Evolutionary conservation across 2,888 invertebrate genomes (phyloP), one percentile per base, ranked within the genome.

Genomic region (Tuta absoluta): DNA sequence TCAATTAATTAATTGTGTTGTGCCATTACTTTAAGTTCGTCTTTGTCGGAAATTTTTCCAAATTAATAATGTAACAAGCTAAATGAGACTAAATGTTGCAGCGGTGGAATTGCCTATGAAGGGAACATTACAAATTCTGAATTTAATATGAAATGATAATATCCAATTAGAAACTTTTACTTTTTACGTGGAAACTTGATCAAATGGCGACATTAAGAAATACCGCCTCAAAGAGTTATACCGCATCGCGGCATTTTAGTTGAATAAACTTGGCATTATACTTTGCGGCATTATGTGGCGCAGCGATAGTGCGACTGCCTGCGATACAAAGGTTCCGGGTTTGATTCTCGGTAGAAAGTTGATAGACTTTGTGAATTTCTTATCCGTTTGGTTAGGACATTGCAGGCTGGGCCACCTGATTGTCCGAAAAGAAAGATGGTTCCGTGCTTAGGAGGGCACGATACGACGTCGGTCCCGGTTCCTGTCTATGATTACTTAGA

Each of bases 51-150:
- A 3, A 45, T 4, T 45, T n/a, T 45, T n/a, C 45, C 17, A 45
- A n/a, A 51, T 51, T 23, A 51, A 51, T 51, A 51, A 51, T 51
- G 51, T 21, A 51, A 3, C 19, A 19, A 51, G 45, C 17, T n/a
- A 45, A 41, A 41, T 10, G 41, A 12, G 12, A 17, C n/a, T n/a
- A 48, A 49, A 49, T 17, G 49, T 19, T 49, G 19, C 23, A 23
- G 21, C 51, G 51, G 51, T 19, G 11, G 23, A 51, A 51, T 23
- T 17, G 1, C 21, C 51, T 19, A 11, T 23, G 51, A 51, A 51
- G 23, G 21, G 5, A 51, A 23, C 23, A 51, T 23, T 51, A 11
- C 21, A 5, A 19, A 23, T 51, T 23, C 23, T 0, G 11, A 10
- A 51, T 51, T 11, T 3, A 11, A 19, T 17, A 21, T 49, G 4